Percentiles rank a stretch among this genome's conserved stretches.
Evolutionary conservation across 2,888 invertebrate species (phyloP).

Genomic region (Lithosia quadra): DNA sequence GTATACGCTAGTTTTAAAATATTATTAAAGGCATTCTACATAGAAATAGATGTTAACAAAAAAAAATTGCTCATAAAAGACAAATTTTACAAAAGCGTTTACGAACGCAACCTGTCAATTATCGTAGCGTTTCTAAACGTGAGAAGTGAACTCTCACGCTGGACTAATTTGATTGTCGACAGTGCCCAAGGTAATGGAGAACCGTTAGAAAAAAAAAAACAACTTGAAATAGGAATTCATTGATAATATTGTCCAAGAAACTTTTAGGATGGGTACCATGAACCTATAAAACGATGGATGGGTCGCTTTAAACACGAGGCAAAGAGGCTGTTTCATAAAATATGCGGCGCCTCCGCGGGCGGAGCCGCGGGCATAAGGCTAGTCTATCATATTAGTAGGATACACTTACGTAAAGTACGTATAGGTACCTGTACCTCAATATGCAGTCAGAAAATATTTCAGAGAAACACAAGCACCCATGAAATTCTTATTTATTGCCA

Average conservation of each 20-base stretch:
- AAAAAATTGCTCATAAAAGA: constrained; percentile 32
- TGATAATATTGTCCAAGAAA: background rate
- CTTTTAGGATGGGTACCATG: too few species aligned
- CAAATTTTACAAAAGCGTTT: constrained; percentile 46
- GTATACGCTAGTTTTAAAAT: background rate
- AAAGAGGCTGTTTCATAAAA: too few species aligned
- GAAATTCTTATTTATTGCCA: constrained; percentile 5
- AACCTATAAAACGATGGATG: too few species aligned
- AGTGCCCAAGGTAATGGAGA: constrained; percentile 60
- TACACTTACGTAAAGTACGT: background rate
- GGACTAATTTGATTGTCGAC: constrained; percentile 78
- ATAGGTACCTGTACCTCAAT: background rate
- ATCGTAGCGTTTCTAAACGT: constrained; percentile 66
- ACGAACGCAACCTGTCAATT: constrained; percentile 62
- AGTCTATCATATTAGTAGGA: background rate
- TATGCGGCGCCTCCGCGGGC: too few species aligned
- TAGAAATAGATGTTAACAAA: constrained; percentile 11
- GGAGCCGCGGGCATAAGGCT: too few species aligned
- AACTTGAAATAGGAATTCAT: constrained; percentile 13
- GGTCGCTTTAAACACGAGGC: too few species aligned
- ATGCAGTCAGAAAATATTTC: background rate
- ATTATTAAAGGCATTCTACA: background rate
- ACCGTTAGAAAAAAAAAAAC: constrained; percentile 56
- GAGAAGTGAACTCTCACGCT: constrained; percentile 74
- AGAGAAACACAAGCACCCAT: constrained; percentile 10